Evolutionary conservation across 2,888 invertebrate genomes (phyloP), one percentile per base, ranked within the genome.

Genomic region (Andrena fulva): DNA sequence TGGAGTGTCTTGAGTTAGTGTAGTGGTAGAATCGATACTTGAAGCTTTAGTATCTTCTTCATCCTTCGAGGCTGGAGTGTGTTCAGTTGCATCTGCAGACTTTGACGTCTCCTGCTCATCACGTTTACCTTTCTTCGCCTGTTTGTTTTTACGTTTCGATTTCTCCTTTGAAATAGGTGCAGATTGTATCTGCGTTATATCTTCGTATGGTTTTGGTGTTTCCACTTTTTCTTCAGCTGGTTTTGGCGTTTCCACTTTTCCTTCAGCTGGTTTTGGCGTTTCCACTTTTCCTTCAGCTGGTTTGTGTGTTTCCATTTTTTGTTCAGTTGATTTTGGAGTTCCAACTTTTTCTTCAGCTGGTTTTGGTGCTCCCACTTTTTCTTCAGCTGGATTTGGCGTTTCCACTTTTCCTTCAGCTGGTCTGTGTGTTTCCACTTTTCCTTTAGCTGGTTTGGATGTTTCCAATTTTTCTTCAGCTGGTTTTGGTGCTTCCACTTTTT

Each of bases 91-190:
- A 31, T 12, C 56, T 5, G 33, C 2, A 20, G 52, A 33, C 4
- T 62, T 54, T 1, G 29, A 2, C 4, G n/a, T 0, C 1, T 80
- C 60, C 1, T 52, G 60, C 24, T 71, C 64, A 29, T 77, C 67
- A 0, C 10, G 59, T 50, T 50, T 82, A 52, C 1, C 33, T 69
- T 77, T 73, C 56, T 62, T 77, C 33, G 60, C 8, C 10, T 80
- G 63, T 52, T 77, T 77, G 5, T 5, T 71, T 24, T 82, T 81
- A 4, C 66, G 50, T 27, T 74, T 82, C 0, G 74, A 67, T 29
- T 77, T 83, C 1, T 78, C 81, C 8, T 69, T 76, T 10, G 60
- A 54, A 12, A 12, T 12, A 54, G 59, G 6, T 1, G 50, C 3
- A 2, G 52, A 24, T 24, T 81, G 42, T 31, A 59, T 10, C 29